Evolutionary conservation across 2,797 vertebrate species (phyloP), one percentile per base, ranked within the genome.

Genomic region (Calcarius lapponicus): DNA sequence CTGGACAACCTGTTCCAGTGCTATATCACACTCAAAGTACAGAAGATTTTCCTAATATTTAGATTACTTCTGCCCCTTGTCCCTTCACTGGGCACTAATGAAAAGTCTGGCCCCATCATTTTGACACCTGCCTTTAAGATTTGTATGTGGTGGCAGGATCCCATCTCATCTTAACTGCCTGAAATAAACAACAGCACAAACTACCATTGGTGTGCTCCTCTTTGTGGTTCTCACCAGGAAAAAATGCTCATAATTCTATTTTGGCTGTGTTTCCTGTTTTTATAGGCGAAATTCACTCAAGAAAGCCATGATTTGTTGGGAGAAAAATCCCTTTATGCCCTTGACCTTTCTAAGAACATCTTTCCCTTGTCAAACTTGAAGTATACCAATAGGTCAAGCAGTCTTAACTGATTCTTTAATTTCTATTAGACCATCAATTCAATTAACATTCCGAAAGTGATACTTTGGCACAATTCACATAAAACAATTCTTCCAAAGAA

Each of bases 401-500:
- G 38, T 47, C 92, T 82, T 38, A 92, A 86, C 42, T 1, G 1
- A 71, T 51, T 53, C 40, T 54, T 93, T 42, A 84, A 79, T 26
- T 7, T 1, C 72, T 67, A 36, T 22, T 60, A 70, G 56, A 81
- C 67, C 51, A 84, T 22, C 62, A 48, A 76, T 56, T 92, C 62
- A 78, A 71, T 66, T 86, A 83, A 80, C 70, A 72, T 91, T 86
- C 66, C 73, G 80, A 10, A 88, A 90, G 48, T 3, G 29, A 48
- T 69, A 80, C 45, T 91, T 40, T n/a, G 80, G 80, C 70, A 86
- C 56, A 71, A 80, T 31, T 88, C 79, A 91, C 43, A 56, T 12
- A 25, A 71, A 92, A 87, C 42, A 84, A 51, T 65, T 93, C 32
- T 62, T 67, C 76, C 70, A 76, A 91, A 96, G 83, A 84, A 84